A percentile compares a stretch with the other conserved stretches of the same genome.
phyloP scores from a whole-genome alignment of 2,888 invertebrate species.

The Keiferia lycopersicella region DNA sequence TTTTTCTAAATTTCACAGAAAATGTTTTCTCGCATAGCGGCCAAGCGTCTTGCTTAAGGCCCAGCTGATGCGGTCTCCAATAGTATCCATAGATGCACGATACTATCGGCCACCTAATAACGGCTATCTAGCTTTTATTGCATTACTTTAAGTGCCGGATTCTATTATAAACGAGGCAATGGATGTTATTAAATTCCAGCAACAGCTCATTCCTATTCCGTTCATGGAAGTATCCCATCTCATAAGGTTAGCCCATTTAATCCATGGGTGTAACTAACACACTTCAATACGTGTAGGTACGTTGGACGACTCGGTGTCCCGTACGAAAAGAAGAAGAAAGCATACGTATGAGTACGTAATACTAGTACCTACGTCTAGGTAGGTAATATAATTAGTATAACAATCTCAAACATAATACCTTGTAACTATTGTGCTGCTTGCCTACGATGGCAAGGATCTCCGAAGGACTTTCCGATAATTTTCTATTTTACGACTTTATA shows the following conservation, averaged over 20 bases:
- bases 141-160: not conserved
- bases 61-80: too few species aligned
- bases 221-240: constrained; percentile 7
- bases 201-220: not conserved
- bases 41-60: too few species aligned
- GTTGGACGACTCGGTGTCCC: too few species aligned
- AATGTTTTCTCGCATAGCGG: too few species aligned
- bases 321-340: too few species aligned
- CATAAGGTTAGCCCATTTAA: not conserved
- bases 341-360: not conserved
- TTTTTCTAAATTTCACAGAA: too few species aligned
- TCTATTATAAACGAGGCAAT: constrained; percentile 1
- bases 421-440: too few species aligned
- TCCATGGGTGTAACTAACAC: not conserved
- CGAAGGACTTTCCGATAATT: too few species aligned
- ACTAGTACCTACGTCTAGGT: not conserved
- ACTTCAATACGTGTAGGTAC: not conserved
- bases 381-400: too few species aligned
- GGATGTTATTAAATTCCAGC: constrained; percentile 9
- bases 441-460: too few species aligned
- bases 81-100: not conserved
- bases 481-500: too few species aligned
- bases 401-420: too few species aligned
- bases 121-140: constrained; percentile 5
- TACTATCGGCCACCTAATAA: constrained; percentile 7